Evolutionary conservation across 2,113 vertebrate species (phyloP).

Genomic region (Malaclemys terrapin): DNA sequence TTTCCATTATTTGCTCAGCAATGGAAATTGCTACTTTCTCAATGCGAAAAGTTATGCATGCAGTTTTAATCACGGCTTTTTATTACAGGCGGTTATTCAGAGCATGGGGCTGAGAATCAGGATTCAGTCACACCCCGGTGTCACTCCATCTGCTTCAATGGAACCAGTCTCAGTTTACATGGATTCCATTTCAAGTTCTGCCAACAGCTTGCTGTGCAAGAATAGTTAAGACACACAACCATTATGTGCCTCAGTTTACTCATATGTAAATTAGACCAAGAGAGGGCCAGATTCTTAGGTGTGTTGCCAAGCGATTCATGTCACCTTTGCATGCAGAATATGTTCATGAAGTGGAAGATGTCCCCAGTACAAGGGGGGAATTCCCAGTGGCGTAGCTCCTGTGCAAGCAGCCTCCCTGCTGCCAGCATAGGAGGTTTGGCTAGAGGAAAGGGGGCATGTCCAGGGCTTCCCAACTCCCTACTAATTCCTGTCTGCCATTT

Average conservation of each 20-base stretch:
- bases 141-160: conserved; percentile 32
- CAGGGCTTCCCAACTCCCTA: background rate
- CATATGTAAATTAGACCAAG: background rate
- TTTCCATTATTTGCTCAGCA: conserved; percentile 46
- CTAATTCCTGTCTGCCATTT: background rate
- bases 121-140: background rate
- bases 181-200: background rate
- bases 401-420: background rate
- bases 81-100: conserved; percentile 36
- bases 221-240: background rate
- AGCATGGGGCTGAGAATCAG: conserved; percentile 17
- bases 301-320: background rate
- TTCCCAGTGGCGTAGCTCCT: background rate
- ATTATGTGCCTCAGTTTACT: background rate
- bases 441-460: background rate
- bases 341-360: background rate
- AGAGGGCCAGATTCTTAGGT: background rate
- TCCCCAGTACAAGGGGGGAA: background rate
- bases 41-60: background rate
- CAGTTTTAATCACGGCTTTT: conserved; percentile 57
- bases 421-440: background rate
- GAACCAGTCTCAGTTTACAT: background rate
- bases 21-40: conserved; percentile 47
- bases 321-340: background rate
- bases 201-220: background rate